Conservation (phyloP, 2,113 vertebrate species). For the Cyphomyrus discorhynchus region DNA sequence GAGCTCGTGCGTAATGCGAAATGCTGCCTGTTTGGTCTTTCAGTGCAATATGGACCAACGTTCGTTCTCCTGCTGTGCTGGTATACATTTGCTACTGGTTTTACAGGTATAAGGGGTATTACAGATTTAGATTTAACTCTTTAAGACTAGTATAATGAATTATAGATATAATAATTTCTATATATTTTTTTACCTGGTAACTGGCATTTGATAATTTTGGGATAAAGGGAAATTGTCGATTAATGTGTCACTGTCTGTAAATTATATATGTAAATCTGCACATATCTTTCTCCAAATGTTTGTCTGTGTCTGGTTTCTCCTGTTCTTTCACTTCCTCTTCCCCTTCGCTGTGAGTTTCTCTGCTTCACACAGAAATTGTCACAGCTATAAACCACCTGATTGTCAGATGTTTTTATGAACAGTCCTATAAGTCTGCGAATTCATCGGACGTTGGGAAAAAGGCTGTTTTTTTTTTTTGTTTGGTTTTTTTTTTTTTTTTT, state of each 20-base stretch:
- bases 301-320: not conserved
- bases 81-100: not conserved
- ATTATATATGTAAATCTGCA: not conserved
- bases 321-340: not conserved
- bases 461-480: not conserved
- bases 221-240: not conserved
- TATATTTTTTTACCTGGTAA: not conserved
- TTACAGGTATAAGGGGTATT: not conserved
- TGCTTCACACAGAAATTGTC: not conserved
- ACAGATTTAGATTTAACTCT: not conserved
- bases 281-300: not conserved
- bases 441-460: not conserved
- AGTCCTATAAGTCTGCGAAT: not conserved
- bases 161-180: not conserved
- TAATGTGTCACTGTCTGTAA: not conserved
- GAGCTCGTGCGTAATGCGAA: not conserved
- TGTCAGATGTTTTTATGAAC: not conserved
- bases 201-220: not conserved
- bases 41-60: not conserved
- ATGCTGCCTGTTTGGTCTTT: not conserved
- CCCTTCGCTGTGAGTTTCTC: not conserved
- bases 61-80: not conserved
- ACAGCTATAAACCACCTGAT: not conserved
- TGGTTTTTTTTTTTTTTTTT: too few relatives aligned
- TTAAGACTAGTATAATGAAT: not conserved